These are phyloP conservation scores for Drosophila peninsularis DNA, from an alignment of 2,888 invertebrate species.

Conservation along the genomic window DNA sequence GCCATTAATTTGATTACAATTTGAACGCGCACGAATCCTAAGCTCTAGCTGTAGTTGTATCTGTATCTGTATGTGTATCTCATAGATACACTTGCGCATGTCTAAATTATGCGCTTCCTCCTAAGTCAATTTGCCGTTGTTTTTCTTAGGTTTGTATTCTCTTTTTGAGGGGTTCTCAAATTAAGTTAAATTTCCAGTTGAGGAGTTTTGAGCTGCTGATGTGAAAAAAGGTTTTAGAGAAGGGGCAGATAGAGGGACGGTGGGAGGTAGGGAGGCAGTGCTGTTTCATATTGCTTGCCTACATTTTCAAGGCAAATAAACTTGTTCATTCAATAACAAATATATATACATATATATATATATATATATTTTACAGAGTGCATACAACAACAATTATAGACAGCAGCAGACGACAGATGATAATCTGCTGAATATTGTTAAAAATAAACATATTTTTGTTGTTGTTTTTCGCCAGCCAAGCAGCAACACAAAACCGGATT, in stretches of 20 bases:
- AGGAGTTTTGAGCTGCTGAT: slow-evolving; percentile 16
- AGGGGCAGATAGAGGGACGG: background rate
- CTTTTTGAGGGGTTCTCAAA: slow-evolving; percentile 14
- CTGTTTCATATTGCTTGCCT: slow-evolving; percentile 6
- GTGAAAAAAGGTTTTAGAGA: slow-evolving; percentile 17
- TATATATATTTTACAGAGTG: slow-evolving; percentile 38
- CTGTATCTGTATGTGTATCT: slow-evolving; percentile 39
- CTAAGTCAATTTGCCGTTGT: slow-evolving; percentile 28
- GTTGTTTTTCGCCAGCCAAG: slow-evolving; percentile 10
- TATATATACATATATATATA: slow-evolving; percentile 29
- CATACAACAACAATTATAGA: slow-evolving; percentile 25
- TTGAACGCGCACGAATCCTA: slow-evolving; percentile 31
- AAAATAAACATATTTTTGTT: slow-evolving; percentile 67
- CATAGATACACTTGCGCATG: slow-evolving; percentile 41
- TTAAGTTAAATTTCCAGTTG: slow-evolving; percentile 29
- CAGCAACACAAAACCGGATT: slow-evolving; percentile 65
- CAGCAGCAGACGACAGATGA: slow-evolving; percentile 66
- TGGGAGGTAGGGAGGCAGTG: background rate
- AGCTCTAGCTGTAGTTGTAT: background rate
- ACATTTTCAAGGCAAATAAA: slow-evolving; percentile 66
- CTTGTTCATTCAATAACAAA: slow-evolving; percentile 52
- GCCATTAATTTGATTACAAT: slow-evolving; percentile 62
- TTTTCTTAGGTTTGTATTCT: background rate
- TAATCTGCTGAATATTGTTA: slow-evolving; percentile 70
- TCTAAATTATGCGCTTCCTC: slow-evolving; percentile 63